A percentile compares a stretch with the other conserved stretches of the same genome.
Conservation (phyloP, 1,140 invertebrate genomes). For the Calliphora vicina region DNA sequence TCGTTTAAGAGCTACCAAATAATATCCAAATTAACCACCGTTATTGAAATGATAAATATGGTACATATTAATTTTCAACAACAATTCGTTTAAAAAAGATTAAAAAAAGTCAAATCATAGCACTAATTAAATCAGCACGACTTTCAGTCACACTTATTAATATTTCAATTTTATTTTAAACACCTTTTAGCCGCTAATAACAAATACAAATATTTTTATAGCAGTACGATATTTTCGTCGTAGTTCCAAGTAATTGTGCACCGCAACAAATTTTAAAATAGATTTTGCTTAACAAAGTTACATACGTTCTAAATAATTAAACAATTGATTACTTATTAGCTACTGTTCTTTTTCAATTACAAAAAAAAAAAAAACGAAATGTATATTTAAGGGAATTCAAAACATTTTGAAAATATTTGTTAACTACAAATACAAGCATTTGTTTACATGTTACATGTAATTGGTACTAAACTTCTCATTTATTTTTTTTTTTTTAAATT, state of each 20-base stretch:
- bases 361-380: not conserved
- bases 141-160: constrained; percentile 28
- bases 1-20: too few species aligned
- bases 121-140: constrained; percentile 7
- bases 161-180: constrained; percentile 32
- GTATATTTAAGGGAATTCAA: not conserved
- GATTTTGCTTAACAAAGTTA: not conserved
- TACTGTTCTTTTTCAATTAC: not conserved
- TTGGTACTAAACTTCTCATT: not conserved
- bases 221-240: not conserved
- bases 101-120: not conserved
- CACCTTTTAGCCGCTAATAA: not conserved
- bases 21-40: too few species aligned
- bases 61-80: not conserved
- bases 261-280: not conserved
- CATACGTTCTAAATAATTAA: not conserved
- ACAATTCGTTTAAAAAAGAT: not conserved
- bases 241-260: not conserved
- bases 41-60: not conserved
- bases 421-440: not conserved
- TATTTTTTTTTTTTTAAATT: not conserved
- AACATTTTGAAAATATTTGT: not conserved
- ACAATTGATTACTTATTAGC: not conserved
- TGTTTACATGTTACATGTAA: not conserved
- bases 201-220: constrained; percentile 8